phyloP scores from a whole-genome alignment of 2,113 vertebrate genomes.

The Hippocampus comes region DNA sequence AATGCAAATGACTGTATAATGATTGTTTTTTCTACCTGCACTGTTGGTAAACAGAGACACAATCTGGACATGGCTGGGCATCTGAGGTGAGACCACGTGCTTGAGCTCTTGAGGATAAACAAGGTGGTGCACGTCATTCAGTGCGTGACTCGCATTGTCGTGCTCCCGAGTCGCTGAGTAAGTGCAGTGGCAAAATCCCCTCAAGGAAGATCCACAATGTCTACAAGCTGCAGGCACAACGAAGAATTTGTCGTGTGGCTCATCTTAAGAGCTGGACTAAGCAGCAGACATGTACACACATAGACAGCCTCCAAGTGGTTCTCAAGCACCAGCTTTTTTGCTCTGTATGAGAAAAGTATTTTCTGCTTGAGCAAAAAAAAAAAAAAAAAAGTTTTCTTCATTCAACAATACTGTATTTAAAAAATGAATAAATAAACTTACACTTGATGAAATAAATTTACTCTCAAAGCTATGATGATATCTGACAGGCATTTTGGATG shows the following conservation, averaged over 20 bases:
- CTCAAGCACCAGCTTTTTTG: not conserved
- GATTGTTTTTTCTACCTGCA: constrained; percentile 57
- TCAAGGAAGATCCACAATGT: constrained; percentile 9
- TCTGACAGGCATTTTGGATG: not conserved
- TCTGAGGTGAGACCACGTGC: constrained; percentile 17
- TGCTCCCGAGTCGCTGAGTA: constrained; percentile 17
- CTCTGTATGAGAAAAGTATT: not conserved
- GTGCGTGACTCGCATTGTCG: constrained; percentile 8
- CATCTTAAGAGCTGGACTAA: not conserved
- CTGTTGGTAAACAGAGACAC: constrained; percentile 47
- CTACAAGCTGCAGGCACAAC: constrained; percentile 17
- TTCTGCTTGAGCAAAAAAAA: not conserved
- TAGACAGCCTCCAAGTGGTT: not conserved
- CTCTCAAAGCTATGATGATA: not conserved
- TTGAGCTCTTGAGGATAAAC: not conserved
- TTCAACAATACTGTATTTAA: too few species aligned
- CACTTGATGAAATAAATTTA: not conserved
- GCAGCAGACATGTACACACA: not conserved
- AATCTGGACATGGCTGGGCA: constrained; percentile 14
- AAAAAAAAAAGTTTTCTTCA: too few species aligned
- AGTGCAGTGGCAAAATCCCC: constrained; percentile 6
- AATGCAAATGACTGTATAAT: constrained; percentile 58
- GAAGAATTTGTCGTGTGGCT: constrained; percentile 26
- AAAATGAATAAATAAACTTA: too few species aligned
- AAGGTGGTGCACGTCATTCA: constrained; percentile 21